These are phyloP conservation scores for Tragelaphus eurycerus DNA, from an alignment of 2,797 vertebrate species.

Conservation along the genomic window DNA sequence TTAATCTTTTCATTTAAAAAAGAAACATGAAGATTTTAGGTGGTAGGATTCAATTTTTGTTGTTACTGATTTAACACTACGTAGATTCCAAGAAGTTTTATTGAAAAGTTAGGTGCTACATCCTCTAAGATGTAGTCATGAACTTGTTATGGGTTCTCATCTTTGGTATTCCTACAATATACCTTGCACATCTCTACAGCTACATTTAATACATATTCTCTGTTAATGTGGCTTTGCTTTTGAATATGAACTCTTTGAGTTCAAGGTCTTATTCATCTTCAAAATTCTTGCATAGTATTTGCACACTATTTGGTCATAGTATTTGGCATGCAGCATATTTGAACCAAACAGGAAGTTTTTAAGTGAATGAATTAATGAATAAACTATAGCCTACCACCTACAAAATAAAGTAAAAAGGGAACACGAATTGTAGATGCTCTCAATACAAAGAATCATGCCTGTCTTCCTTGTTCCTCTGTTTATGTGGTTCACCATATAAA, in stretches of 20 bases:
- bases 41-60: not conserved
- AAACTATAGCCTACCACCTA: not conserved
- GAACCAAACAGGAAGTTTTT: not conserved
- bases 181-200: not conserved
- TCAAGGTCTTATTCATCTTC: not conserved
- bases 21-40: not conserved
- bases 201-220: not conserved
- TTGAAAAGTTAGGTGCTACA: not conserved
- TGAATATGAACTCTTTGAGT: not conserved
- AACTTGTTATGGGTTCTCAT: not conserved
- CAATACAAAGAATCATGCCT: not conserved
- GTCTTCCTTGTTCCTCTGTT: not conserved
- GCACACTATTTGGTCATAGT: not conserved
- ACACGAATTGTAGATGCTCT: not conserved
- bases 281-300: not conserved
- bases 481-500: not conserved
- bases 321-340: not conserved
- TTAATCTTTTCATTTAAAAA: not conserved
- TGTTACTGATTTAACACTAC: not conserved
- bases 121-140: not conserved
- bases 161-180: not conserved
- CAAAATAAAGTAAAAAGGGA: not conserved
- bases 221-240: not conserved
- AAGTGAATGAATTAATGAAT: constrained; percentile 2
- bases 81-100: not conserved